These are phyloP conservation scores for Hydrotaea cyrtoneurina DNA, from an alignment of 2,888 invertebrate genomes.

Conservation along the genomic window DNA sequence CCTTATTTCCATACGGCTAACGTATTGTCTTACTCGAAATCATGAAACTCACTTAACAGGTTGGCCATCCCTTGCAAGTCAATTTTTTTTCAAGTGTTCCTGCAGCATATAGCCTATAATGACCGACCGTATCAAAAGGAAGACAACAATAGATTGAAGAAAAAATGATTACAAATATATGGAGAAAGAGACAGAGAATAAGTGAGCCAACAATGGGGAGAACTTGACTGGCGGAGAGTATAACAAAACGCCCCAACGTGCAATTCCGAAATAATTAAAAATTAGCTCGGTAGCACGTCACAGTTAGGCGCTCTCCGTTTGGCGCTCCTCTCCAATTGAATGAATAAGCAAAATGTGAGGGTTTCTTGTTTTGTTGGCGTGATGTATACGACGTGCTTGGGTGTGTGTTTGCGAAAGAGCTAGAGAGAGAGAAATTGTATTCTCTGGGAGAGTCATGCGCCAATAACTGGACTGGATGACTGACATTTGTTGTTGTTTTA, in stretches of 20 bases:
- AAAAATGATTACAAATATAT: constrained; percentile 15
- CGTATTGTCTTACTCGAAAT: not conserved
- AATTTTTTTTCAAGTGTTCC: not conserved
- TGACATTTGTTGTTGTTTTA: constrained; percentile 43
- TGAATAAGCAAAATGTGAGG: constrained; percentile 37
- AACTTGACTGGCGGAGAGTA: not conserved
- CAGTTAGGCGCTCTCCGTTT: not conserved
- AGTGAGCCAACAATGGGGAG: not conserved
- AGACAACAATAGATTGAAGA: constrained; percentile 16
- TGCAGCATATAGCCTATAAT: not conserved
- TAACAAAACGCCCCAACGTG: constrained; percentile 62
- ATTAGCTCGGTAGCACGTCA: not conserved
- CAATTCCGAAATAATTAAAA: constrained; percentile 44
- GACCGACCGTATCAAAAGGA: not conserved
- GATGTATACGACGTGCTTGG: not conserved
- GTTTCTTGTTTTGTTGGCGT: constrained; percentile 32
- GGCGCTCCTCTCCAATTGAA: not conserved
- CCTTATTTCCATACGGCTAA: too few species aligned
- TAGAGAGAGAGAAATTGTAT: not conserved
- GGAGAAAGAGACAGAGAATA: constrained; percentile 12
- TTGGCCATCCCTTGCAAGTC: not conserved
- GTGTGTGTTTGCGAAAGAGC: constrained; percentile 26
- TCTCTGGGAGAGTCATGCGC: constrained; percentile 59
- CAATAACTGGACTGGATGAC: constrained; percentile 61
- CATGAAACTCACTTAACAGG: not conserved